Base-by-base conservation (phyloP, 53 echinoderm and acorn worm species). In the Glandiceps talaboti region DNA sequence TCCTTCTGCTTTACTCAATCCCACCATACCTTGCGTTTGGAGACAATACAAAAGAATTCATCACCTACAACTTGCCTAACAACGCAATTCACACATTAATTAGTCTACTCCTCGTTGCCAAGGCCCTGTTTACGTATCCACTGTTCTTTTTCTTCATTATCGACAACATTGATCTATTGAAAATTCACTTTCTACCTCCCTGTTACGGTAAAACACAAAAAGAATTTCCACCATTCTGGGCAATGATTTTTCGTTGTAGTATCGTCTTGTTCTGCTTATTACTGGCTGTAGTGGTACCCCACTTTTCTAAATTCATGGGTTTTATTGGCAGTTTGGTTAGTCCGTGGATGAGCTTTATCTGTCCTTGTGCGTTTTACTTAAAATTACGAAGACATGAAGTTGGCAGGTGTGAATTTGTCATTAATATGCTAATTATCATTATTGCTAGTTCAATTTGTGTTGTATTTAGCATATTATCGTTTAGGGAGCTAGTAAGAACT, bases 301-400 rank as follows among this genome's bases (percentile, higher is more conserved):
- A 78, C 32, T 78, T 78, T 27, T 31, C 79, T 26, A 78, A 78
- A 26, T 78, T 78, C 32, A 78, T 78, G 79, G 79, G 79, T 1
- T 78, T 78, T 26, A 78, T 78, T 14, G 79, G 79, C 25, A 78
- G 79, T 78, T 32, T 78, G 31, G 79, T 78, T 30, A 78, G 79
- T 26, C 79, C 79, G 14, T 78, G 79, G 79, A 78, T 78, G 79
- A 78, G 79, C n/a, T 78, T 78, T 32, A 78, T 78, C 26, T 78
- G 79, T 26, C 79, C 79, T 1, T 78, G 79, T 32, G 32, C 32
- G 27, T 78, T 78, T n/a, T 78, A 78, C 32, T 27, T 78, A 1
- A 78, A 31, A 31, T 32, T 78, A 27, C 30, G 31, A 78, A 27
- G 31, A 20, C 79, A 78, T 6, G 31, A 78, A 12, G 12, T 78